Evolutionary conservation across 2,888 invertebrate genomes (phyloP).

Genomic region (Lithophane semibrunnea): DNA sequence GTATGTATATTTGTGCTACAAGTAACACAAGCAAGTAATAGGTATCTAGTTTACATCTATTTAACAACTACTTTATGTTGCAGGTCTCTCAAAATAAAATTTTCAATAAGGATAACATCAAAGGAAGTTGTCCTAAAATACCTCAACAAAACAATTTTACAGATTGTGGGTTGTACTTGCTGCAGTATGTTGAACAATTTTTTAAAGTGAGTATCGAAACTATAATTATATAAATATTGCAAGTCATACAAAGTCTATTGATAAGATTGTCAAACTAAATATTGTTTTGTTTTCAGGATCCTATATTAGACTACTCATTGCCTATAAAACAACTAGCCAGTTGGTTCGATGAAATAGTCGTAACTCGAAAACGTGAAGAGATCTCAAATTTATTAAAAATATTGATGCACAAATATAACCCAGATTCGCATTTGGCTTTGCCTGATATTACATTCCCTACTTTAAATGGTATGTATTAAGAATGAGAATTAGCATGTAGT

Average conservation of each 20-base stretch:
- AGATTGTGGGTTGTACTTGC: slow-evolving; percentile 98
- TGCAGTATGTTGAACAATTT: slow-evolving; percentile 99
- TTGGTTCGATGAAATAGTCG: slow-evolving; percentile 97
- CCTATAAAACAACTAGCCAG: slow-evolving; percentile 95
- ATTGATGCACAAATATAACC: slow-evolving; percentile 94
- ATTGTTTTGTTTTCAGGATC: slow-evolving; percentile 91
- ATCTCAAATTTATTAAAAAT: slow-evolving; percentile 94
- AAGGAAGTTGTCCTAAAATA: slow-evolving; percentile 96
- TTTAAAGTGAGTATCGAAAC: slow-evolving; percentile 92
- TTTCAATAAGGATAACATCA: slow-evolving; percentile 96
- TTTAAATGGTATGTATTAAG: slow-evolving; percentile 90
- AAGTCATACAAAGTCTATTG: background rate
- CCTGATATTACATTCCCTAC: slow-evolving; percentile 95
- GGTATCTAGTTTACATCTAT: background rate
- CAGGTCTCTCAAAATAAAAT: slow-evolving; percentile 91
- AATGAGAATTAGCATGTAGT: background rate
- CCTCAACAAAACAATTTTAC: slow-evolving; percentile 99
- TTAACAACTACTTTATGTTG: slow-evolving; percentile 61
- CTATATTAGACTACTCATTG: slow-evolving; percentile 94
- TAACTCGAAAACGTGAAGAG: slow-evolving; percentile 96
- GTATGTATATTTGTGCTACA: slow-evolving; percentile 73
- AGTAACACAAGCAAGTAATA: slow-evolving; percentile 2
- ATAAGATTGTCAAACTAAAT: slow-evolving; percentile 3
- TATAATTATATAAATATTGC: background rate
- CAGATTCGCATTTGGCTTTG: slow-evolving; percentile 91